These are phyloP conservation scores for Cheilosia scutellata DNA, from an alignment of 2,888 invertebrate genomes.

Conservation along the genomic window DNA sequence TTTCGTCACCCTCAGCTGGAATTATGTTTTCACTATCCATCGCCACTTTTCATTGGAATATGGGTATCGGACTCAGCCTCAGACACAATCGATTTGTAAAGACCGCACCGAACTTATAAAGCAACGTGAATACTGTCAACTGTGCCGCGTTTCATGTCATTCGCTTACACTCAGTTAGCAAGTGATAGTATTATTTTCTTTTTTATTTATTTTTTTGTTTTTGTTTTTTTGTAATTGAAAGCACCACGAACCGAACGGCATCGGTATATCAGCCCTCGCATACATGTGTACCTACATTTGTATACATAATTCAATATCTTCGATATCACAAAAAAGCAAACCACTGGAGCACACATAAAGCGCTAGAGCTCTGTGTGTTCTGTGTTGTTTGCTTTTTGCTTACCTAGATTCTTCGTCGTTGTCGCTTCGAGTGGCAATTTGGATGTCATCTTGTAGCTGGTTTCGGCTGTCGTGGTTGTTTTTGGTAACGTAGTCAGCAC, in stretches of 20 bases:
- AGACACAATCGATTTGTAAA: slow-evolving; percentile 6
- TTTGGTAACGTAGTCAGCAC: slow-evolving; percentile 64
- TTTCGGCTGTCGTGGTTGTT: slow-evolving; percentile 39
- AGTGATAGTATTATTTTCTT: slow-evolving; percentile 64
- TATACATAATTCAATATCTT: slow-evolving; percentile 22
- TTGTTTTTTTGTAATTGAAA: slow-evolving; percentile 9
- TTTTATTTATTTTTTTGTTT: slow-evolving; percentile 16
- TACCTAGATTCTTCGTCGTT: slow-evolving; percentile 66
- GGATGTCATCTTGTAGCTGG: slow-evolving; percentile 26
- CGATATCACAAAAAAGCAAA: slow-evolving; percentile 4
- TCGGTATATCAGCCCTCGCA: slow-evolving; percentile 1
- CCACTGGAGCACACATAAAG: slow-evolving; percentile 24
- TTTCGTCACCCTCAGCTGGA: slow-evolving; percentile 37
- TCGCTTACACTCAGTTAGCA: slow-evolving; percentile 5
- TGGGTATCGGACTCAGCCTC: not conserved
- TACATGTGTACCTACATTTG: slow-evolving; percentile 22
- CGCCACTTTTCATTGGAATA: slow-evolving; percentile 1
- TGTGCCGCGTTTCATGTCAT: slow-evolving; percentile 20
- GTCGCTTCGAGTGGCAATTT: slow-evolving; percentile 46
- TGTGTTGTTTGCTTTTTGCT: slow-evolving; percentile 39
- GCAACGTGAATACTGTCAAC: slow-evolving; percentile 10
- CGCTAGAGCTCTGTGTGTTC: not conserved
- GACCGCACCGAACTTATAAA: slow-evolving; percentile 7
- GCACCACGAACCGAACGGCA: not conserved
- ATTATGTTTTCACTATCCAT: slow-evolving; percentile 10